Evolutionary conservation across 2,113 vertebrate species (phyloP).

Genomic region (Tragelaphus buxtoni): DNA sequence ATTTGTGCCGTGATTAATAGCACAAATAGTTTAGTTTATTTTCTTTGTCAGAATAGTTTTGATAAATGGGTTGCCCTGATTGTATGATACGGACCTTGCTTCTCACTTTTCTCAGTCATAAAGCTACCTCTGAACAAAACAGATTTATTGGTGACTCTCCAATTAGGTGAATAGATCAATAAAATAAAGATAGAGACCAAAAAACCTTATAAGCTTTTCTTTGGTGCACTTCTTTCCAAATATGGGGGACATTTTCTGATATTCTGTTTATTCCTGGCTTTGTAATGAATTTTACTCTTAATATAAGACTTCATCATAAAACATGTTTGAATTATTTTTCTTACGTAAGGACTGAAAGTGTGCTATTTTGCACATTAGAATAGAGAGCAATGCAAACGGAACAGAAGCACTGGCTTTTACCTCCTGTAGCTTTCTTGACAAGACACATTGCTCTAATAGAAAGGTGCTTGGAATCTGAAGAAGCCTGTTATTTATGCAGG

Average conservation of each 20-base stretch:
- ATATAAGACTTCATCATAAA: not conserved
- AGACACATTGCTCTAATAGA: not conserved
- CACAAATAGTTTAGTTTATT: conserved; percentile 1
- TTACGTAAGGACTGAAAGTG: not conserved
- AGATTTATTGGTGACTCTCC: not conserved
- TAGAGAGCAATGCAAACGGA: not conserved
- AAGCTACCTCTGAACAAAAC: not conserved
- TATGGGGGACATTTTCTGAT: not conserved
- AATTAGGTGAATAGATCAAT: not conserved
- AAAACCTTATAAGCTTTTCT: not conserved
- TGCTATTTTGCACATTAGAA: not conserved
- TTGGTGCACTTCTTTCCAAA: not conserved
- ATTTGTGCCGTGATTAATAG: not conserved
- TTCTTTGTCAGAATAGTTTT: conserved; percentile 5
- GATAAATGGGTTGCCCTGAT: not conserved
- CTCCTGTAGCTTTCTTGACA: not conserved
- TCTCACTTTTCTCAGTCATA: not conserved
- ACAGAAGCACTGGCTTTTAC: not conserved
- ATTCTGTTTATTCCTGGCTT: not conserved
- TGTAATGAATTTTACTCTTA: not conserved
- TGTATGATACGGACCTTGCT: not conserved
- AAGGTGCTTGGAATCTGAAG: not conserved
- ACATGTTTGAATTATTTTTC: not conserved
- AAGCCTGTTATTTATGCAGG: not conserved
- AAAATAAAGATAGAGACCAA: not conserved